These are phyloP conservation scores for Limulus polyphemus DNA, from an alignment of 2,888 invertebrate genomes.

Conservation along the genomic window DNA sequence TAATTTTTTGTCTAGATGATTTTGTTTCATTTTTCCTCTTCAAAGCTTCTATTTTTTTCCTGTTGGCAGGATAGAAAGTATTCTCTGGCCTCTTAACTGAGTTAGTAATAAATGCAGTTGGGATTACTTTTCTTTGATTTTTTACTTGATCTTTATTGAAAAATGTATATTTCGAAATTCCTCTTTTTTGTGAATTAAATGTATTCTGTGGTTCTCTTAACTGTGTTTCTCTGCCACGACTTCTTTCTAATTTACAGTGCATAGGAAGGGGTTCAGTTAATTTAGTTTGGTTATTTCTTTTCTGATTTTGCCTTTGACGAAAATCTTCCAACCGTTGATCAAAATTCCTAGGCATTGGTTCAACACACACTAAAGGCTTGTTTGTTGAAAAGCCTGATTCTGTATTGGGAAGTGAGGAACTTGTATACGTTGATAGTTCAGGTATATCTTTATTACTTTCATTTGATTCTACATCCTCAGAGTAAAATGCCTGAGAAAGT, in stretches of 20 bases:
- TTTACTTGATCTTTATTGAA: no score
- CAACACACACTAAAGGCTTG: not conserved
- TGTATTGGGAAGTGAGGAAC: not conserved
- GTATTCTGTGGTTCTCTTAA: not conserved
- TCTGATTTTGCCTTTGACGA: no score
- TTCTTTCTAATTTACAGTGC: not conserved
- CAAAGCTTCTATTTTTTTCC: not conserved
- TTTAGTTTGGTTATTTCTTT: not conserved
- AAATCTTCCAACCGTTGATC: not conserved
- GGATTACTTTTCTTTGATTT: no score
- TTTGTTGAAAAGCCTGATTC: not conserved
- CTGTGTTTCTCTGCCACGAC: slow-evolving; percentile 8
- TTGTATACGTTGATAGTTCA: not conserved
- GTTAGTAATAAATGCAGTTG: no score
- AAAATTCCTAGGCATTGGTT: not conserved
- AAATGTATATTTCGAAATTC: not conserved
- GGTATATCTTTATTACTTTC: not conserved
- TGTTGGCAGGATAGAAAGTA: not conserved
- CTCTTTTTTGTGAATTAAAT: not conserved
- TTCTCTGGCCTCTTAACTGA: no score
- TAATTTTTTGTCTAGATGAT: slow-evolving; percentile 1
- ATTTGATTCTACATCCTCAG: not conserved
- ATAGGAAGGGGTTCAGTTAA: slow-evolving; percentile 9
- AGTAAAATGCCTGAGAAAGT: slow-evolving; percentile 5
- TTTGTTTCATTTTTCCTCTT: not conserved